Percentiles rank a stretch among this genome's conserved stretches.
Conservation (phyloP, 1,140 invertebrate genomes). For the Medauroidea extradentata region DNA sequence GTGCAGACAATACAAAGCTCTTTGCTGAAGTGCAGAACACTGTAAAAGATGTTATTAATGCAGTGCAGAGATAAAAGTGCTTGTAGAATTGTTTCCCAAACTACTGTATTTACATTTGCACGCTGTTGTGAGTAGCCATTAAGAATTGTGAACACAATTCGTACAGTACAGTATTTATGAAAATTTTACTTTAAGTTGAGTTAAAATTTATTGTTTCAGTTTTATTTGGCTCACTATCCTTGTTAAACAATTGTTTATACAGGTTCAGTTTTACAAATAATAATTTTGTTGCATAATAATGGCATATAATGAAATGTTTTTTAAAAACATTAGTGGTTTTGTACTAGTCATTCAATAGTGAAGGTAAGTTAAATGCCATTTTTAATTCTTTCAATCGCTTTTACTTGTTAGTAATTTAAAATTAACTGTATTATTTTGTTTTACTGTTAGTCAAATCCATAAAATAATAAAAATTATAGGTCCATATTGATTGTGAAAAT, state of each 20-base stretch:
- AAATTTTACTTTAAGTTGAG: neutral
- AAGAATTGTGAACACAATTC: neutral
- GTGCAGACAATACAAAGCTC: slow-evolving; percentile 56
- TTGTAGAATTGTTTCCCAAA: neutral
- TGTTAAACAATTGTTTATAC: too few relatives aligned
- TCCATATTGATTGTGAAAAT: too few relatives aligned
- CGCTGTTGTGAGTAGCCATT: neutral
- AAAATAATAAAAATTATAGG: too few relatives aligned
- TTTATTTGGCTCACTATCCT: too few relatives aligned
- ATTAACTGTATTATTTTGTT: too few relatives aligned
- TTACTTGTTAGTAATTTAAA: too few relatives aligned
- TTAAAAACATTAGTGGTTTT: too few relatives aligned
- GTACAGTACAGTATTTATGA: neutral
- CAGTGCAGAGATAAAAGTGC: slow-evolving; percentile 65
- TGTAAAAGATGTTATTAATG: slow-evolving; percentile 74
- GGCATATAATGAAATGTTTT: too few relatives aligned
- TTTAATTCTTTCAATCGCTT: too few relatives aligned
- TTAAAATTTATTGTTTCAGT: neutral
- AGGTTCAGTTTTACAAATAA: neutral
- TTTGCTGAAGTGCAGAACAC: slow-evolving; percentile 72
- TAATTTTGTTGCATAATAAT: neutral
- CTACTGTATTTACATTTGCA: neutral
- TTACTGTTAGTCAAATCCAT: too few relatives aligned
- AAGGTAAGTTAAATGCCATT: too few relatives aligned
- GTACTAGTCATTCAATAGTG: too few relatives aligned